A percentile compares a stretch with the other conserved stretches of the same genome.
These are phyloP conservation scores for Ostrea edulis DNA, from an alignment of 1,140 invertebrate genomes.

Conservation along the genomic window DNA sequence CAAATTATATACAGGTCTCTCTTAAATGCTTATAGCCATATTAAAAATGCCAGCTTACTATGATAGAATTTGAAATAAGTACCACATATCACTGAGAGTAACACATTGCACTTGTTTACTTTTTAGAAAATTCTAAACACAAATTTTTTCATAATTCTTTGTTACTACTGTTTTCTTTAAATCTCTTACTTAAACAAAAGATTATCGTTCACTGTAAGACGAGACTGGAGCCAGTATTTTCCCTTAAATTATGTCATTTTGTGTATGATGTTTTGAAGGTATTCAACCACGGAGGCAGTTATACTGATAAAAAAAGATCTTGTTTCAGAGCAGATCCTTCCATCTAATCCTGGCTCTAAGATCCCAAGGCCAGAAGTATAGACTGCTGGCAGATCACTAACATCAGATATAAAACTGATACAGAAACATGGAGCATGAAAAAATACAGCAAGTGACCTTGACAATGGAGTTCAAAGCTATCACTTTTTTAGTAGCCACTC, in stretches of 20 bases:
- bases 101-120: not conserved
- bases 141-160: not conserved
- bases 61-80: not conserved
- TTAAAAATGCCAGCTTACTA: not conserved
- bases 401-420: slow-evolving; percentile 1
- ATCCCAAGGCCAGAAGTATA: not conserved
- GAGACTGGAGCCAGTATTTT: not conserved
- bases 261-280: slow-evolving; percentile 32
- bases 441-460: not conserved
- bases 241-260: not conserved
- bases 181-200: not conserved
- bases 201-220: not conserved
- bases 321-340: not conserved
- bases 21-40: not conserved
- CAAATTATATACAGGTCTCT: not conserved
- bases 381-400: not conserved
- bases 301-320: slow-evolving; percentile 35
- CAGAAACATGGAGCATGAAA: not conserved
- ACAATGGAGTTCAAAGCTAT: not conserved
- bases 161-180: not conserved
- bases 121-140: not conserved
- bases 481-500: too few relatives aligned
- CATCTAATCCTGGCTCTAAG: not conserved
- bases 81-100: not conserved
- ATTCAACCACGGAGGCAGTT: slow-evolving; percentile 31